Evolutionary conservation across 2,113 vertebrate genomes (phyloP), one percentile per base, ranked within the genome.

Genomic region (Petrocephalus microphthalmus): DNA sequence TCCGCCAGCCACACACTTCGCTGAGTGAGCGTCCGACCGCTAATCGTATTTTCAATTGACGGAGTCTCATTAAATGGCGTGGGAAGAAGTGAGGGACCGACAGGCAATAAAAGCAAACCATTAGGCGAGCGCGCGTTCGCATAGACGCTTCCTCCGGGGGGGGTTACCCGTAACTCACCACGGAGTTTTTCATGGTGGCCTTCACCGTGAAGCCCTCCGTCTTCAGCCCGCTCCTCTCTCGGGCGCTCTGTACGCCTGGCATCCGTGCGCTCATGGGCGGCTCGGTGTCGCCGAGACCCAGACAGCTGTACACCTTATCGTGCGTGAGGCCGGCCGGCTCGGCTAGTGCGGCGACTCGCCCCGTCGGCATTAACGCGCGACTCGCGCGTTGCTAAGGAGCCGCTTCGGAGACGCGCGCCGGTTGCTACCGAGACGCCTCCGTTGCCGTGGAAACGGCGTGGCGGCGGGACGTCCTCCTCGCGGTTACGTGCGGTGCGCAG

Each of bases 101-200:
- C 7, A 83, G 20, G 22, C 33, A 49, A 17, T 5, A 83, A n/a
- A 49, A 47, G 42, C 45, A 45, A 81, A 81, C 10, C 74, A 7
- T 81, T 37, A 45, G 37, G 7, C 15, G 42, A 6, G 19, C 33
- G 37, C 29, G 29, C 6, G 37, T 11, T 19, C 71, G 37, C 33
- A 49, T 7, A 37, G 17, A 54, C 6, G 20, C n/a, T 7, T 54
- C 54, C n/a, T 25, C 47, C 8, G n/a, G 8, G 8, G 74, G 3
- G 22, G 37, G 56, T 83, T 60, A n/a, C 53, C 10, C 22, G 78
- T 81, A 47, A 92, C 95, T 94, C 90, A 96, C 95, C 94, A 93
- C 92, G 0, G 92, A 90, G 92, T 94, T 95, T 90, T 92, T 95
- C 93, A 95, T 94, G 0, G 86, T 91, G 64, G 95, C 91, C 89